Conservation (phyloP, 2,113 vertebrate species). For the Spheniscus mendiculus region DNA sequence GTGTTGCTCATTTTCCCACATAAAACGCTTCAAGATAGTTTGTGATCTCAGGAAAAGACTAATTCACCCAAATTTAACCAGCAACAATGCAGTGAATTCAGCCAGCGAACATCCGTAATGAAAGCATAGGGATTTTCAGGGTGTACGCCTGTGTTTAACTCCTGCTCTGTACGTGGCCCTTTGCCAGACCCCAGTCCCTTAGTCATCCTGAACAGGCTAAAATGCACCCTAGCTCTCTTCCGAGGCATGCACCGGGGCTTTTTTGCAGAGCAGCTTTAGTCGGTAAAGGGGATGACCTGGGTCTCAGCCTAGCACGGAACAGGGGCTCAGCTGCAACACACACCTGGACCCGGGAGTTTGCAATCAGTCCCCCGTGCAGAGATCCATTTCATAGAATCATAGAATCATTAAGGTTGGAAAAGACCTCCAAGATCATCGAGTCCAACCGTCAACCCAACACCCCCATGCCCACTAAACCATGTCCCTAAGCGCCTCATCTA, state of each 20-base stretch:
- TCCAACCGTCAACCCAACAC: too few species aligned
- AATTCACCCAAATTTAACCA: neutral
- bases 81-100: neutral
- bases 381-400: neutral
- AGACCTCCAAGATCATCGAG: too few species aligned
- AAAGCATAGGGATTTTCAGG: neutral
- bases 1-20: neutral
- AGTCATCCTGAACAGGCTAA: neutral
- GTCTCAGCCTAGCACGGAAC: neutral
- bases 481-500: too few species aligned
- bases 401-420: too few species aligned
- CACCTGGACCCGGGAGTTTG: neutral
- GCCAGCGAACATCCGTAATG: neutral
- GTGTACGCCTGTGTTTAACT: fast-evolving
- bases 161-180: fast-evolving
- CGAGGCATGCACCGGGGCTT: fast-evolving
- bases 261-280: neutral
- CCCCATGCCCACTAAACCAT: too few species aligned
- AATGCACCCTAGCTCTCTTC: neutral
- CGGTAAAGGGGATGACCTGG: too few species aligned
- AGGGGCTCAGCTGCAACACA: neutral
- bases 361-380: neutral
- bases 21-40: neutral
- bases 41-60: neutral
- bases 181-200: neutral